Evolutionary conservation across 2,797 vertebrate species (phyloP).

Genomic region (Takifugu ocellatus): DNA sequence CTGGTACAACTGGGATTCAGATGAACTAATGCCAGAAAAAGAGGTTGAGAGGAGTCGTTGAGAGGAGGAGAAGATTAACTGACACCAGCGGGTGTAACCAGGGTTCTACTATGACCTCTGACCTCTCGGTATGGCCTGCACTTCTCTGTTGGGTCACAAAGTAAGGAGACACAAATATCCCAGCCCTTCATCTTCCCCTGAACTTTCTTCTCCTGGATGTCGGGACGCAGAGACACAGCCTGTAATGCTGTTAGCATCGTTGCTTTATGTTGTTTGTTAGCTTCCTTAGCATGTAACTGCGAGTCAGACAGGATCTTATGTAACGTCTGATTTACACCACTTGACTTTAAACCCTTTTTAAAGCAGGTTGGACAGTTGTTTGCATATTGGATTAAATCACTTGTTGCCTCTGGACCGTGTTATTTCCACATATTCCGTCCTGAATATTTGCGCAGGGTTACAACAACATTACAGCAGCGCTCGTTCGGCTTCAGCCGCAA

Average conservation of each 20-base stretch:
- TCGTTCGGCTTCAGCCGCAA: conserved; percentile 10
- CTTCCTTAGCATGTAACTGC: not conserved
- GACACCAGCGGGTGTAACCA: conserved; percentile 15
- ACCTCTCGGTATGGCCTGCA: conserved; percentile 30
- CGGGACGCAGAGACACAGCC: no score
- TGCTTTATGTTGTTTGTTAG: not conserved
- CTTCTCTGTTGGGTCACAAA: conserved; percentile 1
- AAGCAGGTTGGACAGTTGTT: conserved; percentile 33
- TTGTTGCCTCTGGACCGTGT: conserved; percentile 55
- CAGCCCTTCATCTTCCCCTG: not conserved
- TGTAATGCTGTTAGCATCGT: not conserved
- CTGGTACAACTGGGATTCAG: no score
- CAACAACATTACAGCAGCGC: conserved; percentile 4
- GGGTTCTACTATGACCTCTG: conserved; percentile 37
- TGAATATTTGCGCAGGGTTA: conserved; percentile 36
- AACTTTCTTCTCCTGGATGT: no score
- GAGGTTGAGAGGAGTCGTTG: no score
- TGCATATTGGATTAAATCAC: conserved; percentile 40
- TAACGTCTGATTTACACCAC: not conserved
- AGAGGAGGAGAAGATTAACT: not conserved
- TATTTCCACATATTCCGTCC: conserved; percentile 40
- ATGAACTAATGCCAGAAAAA: no score
- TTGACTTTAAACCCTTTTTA: conserved; percentile 16
- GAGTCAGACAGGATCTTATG: not conserved
- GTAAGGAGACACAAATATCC: not conserved